Percentiles rank a stretch among this genome's conserved stretches.
These are phyloP conservation scores for Oscheius sp. DNA, from an alignment of 2,888 invertebrate species.

Conservation along the genomic window DNA sequence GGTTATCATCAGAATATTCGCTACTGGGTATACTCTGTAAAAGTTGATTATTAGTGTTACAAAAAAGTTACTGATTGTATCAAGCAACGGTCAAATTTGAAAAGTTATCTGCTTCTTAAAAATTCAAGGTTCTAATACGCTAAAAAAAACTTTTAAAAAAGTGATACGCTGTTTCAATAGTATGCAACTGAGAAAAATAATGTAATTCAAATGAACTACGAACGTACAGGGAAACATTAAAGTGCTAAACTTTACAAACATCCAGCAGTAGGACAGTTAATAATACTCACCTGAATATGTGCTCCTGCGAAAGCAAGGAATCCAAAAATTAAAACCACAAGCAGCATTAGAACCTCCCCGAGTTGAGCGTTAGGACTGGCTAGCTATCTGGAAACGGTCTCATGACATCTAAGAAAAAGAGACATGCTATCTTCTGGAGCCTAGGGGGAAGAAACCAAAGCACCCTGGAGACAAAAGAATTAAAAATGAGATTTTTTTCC, in stretches of 20 bases:
- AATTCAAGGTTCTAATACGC: no score
- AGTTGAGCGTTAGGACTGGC: conserved; percentile 23
- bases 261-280: not conserved
- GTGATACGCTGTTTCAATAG: no score
- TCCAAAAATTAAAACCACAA: conserved; percentile 18
- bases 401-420: conserved; percentile 24
- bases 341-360: conserved; percentile 13
- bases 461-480: not conserved
- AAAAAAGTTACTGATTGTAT: no score
- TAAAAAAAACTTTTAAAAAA: no score
- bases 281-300: conserved; percentile 1
- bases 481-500: not conserved
- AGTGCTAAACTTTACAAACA: not conserved
- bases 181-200: no score
- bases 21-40: not conserved
- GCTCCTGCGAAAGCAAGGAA: not conserved
- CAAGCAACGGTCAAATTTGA: no score
- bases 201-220: no score
- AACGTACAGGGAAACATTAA: no score
- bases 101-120: no score
- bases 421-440: not conserved
- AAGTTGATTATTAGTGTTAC: no score
- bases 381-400: conserved; percentile 34
- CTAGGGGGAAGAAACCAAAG: not conserved
- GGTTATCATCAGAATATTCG: conserved; percentile 11